Conservation (phyloP, 2,888 invertebrate species). For the Stenoptilia bipunctidactyla region DNA sequence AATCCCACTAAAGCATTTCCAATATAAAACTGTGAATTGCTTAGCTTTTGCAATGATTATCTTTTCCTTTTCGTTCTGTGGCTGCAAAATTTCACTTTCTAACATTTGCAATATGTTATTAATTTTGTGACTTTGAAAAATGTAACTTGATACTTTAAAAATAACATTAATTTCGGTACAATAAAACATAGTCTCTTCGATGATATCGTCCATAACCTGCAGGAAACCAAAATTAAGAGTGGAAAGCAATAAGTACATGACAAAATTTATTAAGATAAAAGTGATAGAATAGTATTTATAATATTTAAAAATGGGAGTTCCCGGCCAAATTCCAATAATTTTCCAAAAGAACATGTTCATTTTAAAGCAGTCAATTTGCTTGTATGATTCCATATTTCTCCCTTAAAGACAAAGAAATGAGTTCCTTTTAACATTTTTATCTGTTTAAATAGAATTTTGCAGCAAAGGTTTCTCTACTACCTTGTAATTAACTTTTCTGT, state of each 20-base stretch:
- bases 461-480: too few species aligned
- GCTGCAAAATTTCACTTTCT: conserved; percentile 34
- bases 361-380: conserved; percentile 35
- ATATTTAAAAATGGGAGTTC: conserved; percentile 12
- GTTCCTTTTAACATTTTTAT: too few species aligned
- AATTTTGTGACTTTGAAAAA: conserved; percentile 25
- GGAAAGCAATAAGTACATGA: conserved; percentile 22
- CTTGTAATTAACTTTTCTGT: too few species aligned
- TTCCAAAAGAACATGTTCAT: conserved; percentile 31
- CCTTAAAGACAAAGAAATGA: too few species aligned
- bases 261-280: conserved; percentile 22
- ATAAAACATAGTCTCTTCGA: conserved; percentile 37
- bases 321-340: conserved; percentile 30
- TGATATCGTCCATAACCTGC: conserved; percentile 28
- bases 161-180: conserved; percentile 27
- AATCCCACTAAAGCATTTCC: conserved; percentile 25
- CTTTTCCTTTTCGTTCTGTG: conserved; percentile 20
- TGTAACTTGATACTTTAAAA: conserved; percentile 33
- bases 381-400: conserved; percentile 6
- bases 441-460: too few species aligned
- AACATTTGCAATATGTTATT: conserved; percentile 22
- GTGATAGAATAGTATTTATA: conserved; percentile 25
- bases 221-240: conserved; percentile 34
- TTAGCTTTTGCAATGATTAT: conserved; percentile 28
- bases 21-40: conserved; percentile 26